Evolutionary conservation across 2,797 vertebrate genomes (phyloP).

Genomic region (Heliangelus exortis): DNA sequence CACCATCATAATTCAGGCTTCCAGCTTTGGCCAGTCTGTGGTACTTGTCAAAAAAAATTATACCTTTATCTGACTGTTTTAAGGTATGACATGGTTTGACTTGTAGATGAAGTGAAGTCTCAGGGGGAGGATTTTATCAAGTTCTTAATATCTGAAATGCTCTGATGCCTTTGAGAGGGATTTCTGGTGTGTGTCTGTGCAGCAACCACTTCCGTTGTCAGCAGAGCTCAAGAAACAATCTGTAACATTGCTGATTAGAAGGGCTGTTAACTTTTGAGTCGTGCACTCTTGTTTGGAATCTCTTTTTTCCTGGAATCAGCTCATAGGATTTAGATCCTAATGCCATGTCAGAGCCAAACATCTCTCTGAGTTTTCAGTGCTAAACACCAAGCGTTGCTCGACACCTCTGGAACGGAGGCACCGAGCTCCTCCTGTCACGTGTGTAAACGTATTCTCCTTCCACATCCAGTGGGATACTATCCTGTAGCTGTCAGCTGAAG

Average conservation of each 20-base stretch:
- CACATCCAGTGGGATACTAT: background rate
- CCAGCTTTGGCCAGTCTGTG: background rate
- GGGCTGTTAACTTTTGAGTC: background rate
- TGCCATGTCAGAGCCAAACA: background rate
- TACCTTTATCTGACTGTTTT: background rate
- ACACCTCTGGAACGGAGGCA: background rate
- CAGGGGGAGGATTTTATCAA: background rate
- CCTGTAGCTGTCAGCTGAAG: background rate
- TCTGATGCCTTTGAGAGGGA: background rate
- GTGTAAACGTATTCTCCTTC: background rate
- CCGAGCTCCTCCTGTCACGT: background rate
- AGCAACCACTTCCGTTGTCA: rapidly evolving
- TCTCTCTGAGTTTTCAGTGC: background rate
- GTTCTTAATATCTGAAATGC: background rate
- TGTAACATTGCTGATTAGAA: background rate
- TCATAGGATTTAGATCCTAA: background rate
- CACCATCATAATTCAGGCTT: background rate
- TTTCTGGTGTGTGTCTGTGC: background rate
- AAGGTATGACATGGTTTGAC: background rate
- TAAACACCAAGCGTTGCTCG: background rate
- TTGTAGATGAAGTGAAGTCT: background rate
- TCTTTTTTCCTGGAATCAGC: background rate
- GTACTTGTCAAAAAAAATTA: background rate
- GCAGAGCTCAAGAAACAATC: background rate
- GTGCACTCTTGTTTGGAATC: background rate